Conservation (phyloP, 1,140 invertebrate genomes). For the Spodoptera frugiperda region DNA sequence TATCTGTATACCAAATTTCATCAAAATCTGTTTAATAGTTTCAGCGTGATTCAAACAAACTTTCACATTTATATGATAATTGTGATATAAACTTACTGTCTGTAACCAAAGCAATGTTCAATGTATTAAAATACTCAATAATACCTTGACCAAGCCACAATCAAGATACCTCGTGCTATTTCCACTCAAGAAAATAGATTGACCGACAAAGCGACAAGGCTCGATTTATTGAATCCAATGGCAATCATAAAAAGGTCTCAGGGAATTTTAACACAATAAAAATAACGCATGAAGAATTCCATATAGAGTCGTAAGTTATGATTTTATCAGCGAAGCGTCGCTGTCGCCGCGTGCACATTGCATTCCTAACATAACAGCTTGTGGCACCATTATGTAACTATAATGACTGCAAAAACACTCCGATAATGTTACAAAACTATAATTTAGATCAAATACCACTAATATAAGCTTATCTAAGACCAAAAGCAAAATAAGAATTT, state of each 20-base stretch:
- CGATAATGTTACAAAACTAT: neutral
- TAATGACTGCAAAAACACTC: slow-evolving; percentile 13
- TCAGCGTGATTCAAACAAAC: no score
- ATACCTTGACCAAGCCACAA: no score
- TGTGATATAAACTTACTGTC: no score
- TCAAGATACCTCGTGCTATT: no score
- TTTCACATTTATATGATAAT: no score
- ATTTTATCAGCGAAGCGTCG: slow-evolving; percentile 13
- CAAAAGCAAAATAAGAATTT: no score
- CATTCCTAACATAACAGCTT: slow-evolving; percentile 17
- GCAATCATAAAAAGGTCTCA: neutral
- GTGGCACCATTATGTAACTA: slow-evolving; percentile 1
- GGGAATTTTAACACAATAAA: slow-evolving; percentile 17
- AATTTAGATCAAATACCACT: no score
- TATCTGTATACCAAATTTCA: no score
- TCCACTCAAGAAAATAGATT: neutral
- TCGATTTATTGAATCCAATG: neutral
- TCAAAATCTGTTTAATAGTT: no score
- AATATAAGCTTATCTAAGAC: no score
- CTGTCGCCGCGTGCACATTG: slow-evolving; percentile 6
- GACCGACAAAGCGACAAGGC: neutral
- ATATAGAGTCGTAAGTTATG: slow-evolving; percentile 15
- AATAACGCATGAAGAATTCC: neutral
- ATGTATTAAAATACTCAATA: no score
- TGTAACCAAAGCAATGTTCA: no score